Conservation (phyloP, 35 echinoderm and acorn worm genomes). For the Ophioderma brevispina region DNA sequence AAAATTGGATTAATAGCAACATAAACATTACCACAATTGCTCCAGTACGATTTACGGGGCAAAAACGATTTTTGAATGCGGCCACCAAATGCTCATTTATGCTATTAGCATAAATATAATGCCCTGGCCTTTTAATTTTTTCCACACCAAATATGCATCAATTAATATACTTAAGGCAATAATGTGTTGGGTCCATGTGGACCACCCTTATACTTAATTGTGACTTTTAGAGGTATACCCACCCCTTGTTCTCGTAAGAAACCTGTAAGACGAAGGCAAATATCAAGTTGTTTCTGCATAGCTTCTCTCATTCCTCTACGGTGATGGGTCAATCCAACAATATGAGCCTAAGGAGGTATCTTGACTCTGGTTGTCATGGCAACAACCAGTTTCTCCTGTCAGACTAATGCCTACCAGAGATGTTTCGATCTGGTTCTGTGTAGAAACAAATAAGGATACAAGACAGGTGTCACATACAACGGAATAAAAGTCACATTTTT, state of each 20-base stretch:
- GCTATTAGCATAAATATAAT: background rate
- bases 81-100: background rate
- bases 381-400: conserved; percentile 59
- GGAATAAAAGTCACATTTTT: too few relatives aligned
- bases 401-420: conserved; percentile 60
- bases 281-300: conserved; percentile 34
- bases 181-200: too few relatives aligned
- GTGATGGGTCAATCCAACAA: conserved; percentile 26
- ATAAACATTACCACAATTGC: too few relatives aligned
- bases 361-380: conserved; percentile 3
- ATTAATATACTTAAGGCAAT: background rate
- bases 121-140: background rate
- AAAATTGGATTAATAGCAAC: too few relatives aligned
- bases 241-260: conserved; percentile 85
- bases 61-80: background rate
- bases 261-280: conserved; percentile 55
- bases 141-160: background rate
- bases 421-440: background rate
- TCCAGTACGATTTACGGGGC: background rate
- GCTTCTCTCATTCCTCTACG: conserved; percentile 38
- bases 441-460: too few relatives aligned
- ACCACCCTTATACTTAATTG: background rate
- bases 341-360: conserved; percentile 56
- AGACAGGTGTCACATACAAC: too few relatives aligned
- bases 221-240: background rate